phyloP scores from a whole-genome alignment of 2,113 vertebrate genomes.

The Erpornis zantholeuca region DNA sequence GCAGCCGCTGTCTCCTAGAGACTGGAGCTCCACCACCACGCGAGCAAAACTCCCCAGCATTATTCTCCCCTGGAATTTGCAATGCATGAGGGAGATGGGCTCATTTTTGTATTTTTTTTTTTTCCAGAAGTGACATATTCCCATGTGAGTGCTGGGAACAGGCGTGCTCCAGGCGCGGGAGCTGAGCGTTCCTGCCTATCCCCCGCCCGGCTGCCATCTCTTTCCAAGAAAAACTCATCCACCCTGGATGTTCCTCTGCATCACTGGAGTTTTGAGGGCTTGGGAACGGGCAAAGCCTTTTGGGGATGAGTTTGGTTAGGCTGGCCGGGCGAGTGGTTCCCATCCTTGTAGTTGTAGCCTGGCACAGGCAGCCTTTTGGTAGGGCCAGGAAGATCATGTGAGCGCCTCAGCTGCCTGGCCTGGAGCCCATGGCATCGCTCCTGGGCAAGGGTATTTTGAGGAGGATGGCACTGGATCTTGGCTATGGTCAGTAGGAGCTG shows the following conservation, averaged over 20 bases:
- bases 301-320: neutral
- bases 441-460: neutral
- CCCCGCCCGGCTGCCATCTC: neutral
- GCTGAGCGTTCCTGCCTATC: neutral
- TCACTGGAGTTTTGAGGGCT: neutral
- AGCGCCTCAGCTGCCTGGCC: neutral
- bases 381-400: neutral
- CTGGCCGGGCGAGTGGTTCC: neutral
- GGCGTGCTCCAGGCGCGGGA: neutral
- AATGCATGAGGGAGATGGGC: conserved; percentile 33
- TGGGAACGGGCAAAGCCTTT: neutral
- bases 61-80: conserved; percentile 39
- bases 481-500: neutral
- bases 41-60: neutral
- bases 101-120: neutral
- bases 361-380: neutral
- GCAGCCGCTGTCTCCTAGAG: conserved; percentile 47
- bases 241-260: neutral
- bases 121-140: neutral
- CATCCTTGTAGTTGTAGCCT: neutral
- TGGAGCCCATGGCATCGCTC: neutral
- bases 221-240: neutral
- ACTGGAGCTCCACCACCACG: neutral
- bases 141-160: neutral
- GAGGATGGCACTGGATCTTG: neutral